phyloP scores from a whole-genome alignment of 2,888 invertebrate species.

The Parnassius smintheus region DNA sequence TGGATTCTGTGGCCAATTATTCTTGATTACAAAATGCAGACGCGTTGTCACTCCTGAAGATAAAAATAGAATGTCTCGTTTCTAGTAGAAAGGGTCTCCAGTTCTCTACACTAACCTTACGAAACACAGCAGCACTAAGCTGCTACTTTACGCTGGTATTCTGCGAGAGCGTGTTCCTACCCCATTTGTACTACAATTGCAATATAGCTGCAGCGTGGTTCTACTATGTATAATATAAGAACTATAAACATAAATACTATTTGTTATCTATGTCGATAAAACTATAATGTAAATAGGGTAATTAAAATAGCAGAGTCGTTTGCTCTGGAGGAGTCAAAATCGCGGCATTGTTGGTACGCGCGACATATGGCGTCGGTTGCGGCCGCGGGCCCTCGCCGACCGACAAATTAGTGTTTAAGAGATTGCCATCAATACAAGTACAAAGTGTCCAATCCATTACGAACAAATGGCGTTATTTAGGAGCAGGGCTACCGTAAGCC shows the following conservation, averaged over 20 bases:
- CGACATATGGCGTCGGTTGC: slow-evolving; percentile 67
- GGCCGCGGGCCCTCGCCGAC: slow-evolving; percentile 36
- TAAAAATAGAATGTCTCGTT: too few relatives aligned
- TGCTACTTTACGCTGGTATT: too few relatives aligned
- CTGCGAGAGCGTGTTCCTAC: too few relatives aligned
- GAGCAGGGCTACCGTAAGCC: slow-evolving; percentile 25
- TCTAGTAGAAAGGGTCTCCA: too few relatives aligned
- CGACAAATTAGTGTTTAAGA: slow-evolving; percentile 72
- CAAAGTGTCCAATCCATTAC: slow-evolving; percentile 71
- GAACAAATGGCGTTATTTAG: slow-evolving; percentile 69
- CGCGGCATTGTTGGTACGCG: slow-evolving; percentile 34
- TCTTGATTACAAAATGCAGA: too few relatives aligned
- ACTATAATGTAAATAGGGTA: neutral
- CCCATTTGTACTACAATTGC: too few relatives aligned
- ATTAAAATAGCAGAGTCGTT: neutral
- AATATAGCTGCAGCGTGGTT: too few relatives aligned
- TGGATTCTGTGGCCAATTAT: too few relatives aligned
- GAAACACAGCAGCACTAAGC: too few relatives aligned
- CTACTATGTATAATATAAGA: too few relatives aligned
- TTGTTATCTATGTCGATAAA: neutral
- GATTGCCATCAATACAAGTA: slow-evolving; percentile 68
- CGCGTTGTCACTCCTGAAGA: too few relatives aligned
- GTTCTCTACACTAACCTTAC: too few relatives aligned
- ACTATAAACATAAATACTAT: neutral
- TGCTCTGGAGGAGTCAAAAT: slow-evolving; percentile 8